These are phyloP conservation scores for Smittia aterrima DNA, from an alignment of 2,888 invertebrate genomes.

Conservation along the genomic window DNA sequence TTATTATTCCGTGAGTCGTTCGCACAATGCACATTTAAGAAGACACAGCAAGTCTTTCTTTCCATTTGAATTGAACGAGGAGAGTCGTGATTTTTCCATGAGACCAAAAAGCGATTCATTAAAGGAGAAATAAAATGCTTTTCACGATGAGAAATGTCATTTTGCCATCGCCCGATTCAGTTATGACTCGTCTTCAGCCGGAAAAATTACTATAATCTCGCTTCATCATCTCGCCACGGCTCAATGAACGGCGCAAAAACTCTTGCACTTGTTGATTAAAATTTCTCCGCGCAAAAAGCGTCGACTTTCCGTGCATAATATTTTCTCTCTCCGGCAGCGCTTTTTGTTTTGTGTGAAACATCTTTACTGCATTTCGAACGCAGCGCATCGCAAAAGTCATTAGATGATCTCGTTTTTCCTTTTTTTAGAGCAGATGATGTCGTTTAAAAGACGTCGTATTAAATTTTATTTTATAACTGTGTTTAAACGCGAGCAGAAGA, in stretches of 20 bases:
- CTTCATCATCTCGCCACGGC: neutral
- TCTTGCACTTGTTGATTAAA: slow-evolving; percentile 14
- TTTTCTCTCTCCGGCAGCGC: neutral
- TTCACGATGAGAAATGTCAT: slow-evolving; percentile 6
- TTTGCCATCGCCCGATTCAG: neutral
- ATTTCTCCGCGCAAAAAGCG: slow-evolving; percentile 16
- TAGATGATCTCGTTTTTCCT: slow-evolving; percentile 42
- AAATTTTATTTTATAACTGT: slow-evolving; percentile 41
- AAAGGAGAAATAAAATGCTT: neutral
- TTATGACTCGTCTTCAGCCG: neutral
- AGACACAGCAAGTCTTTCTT: slow-evolving; percentile 28
- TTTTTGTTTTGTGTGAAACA: slow-evolving; percentile 9
- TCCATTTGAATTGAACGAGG: slow-evolving; percentile 25
- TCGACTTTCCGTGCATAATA: neutral
- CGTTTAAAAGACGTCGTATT: slow-evolving; percentile 33
- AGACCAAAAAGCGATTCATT: slow-evolving; percentile 1
- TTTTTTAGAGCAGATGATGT: slow-evolving; percentile 41
- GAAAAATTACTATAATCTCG: slow-evolving; percentile 8
- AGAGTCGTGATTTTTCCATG: slow-evolving; percentile 38
- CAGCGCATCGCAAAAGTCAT: slow-evolving; percentile 32
- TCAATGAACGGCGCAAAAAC: neutral
- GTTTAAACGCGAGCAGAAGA: slow-evolving; percentile 24
- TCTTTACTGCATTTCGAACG: slow-evolving; percentile 10
- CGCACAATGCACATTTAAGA: slow-evolving; percentile 33
- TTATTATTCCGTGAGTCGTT: slow-evolving; percentile 27